Conservation (phyloP, 2,888 invertebrate species). For the Mythimna pallens region DNA sequence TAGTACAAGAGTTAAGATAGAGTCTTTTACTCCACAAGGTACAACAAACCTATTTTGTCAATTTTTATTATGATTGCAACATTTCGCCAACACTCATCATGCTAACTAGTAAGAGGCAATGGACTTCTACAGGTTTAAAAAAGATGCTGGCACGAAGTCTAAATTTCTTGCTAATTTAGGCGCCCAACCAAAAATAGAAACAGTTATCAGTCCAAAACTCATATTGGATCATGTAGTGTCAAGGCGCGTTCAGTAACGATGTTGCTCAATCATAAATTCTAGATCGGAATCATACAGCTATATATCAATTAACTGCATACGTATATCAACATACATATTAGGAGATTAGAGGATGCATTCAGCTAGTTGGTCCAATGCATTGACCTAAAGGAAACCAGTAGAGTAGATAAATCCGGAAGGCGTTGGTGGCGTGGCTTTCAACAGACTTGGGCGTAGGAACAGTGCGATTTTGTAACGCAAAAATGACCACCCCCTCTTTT, state of each 20-base stretch:
- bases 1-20: too few relatives aligned
- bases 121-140: background rate
- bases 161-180: constrained; percentile 31
- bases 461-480: constrained; percentile 2
- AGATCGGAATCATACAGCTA: constrained; percentile 35
- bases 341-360: constrained; percentile 13
- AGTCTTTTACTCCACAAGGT: too few relatives aligned
- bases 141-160: background rate
- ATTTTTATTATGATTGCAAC: background rate
- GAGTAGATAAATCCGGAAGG: constrained; percentile 19
- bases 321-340: constrained; percentile 10
- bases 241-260: constrained; percentile 34
- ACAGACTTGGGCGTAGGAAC: constrained; percentile 28
- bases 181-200: constrained; percentile 35
- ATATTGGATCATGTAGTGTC: constrained; percentile 52
- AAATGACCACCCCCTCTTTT: constrained; percentile 15
- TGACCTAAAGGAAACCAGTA: constrained; percentile 43
- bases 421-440: constrained; percentile 24
- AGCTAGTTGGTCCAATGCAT: constrained; percentile 12
- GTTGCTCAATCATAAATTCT: constrained; percentile 54
- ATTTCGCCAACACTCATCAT: background rate
- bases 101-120: background rate
- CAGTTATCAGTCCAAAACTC: constrained; percentile 51
- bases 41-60: background rate
- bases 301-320: constrained; percentile 12